phyloP scores from a whole-genome alignment of 2,888 invertebrate genomes.

The Parasteatoda lunata region DNA sequence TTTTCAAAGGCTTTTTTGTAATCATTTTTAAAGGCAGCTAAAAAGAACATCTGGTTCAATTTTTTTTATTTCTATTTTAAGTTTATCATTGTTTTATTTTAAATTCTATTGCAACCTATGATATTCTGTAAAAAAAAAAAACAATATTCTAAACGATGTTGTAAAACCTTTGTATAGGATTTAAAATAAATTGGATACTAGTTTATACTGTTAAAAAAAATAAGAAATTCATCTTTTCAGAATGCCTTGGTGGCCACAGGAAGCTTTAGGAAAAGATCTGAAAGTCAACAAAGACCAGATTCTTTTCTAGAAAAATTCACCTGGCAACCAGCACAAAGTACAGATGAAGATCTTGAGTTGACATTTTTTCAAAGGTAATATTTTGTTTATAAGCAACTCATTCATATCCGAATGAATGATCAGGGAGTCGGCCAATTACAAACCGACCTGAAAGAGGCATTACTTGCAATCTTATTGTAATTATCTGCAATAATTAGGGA shows the following conservation, averaged over 20 bases:
- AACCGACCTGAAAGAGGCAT: too few relatives aligned
- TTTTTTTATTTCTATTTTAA: too few relatives aligned
- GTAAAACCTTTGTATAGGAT: too few relatives aligned
- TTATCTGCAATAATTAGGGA: too few relatives aligned
- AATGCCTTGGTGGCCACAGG: slow-evolving; percentile 45
- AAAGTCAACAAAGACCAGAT: slow-evolving; percentile 76
- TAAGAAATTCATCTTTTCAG: slow-evolving; percentile 15
- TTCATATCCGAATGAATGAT: too few relatives aligned
- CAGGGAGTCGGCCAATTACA: too few relatives aligned
- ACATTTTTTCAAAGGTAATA: slow-evolving; percentile 43
- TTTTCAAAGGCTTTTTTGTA: too few relatives aligned
- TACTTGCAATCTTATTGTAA: too few relatives aligned
- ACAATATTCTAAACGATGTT: not conserved
- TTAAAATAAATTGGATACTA: too few relatives aligned
- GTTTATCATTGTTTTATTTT: not conserved
- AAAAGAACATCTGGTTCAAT: too few relatives aligned
- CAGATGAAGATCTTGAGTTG: slow-evolving; percentile 59
- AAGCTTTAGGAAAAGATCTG: slow-evolving; percentile 15
- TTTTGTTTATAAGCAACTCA: not conserved
- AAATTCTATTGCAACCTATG: not conserved
- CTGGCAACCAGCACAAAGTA: slow-evolving; percentile 75
- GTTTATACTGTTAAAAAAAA: too few relatives aligned
- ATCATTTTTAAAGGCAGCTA: too few relatives aligned
- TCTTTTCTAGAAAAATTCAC: slow-evolving; percentile 86
- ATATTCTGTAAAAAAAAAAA: not conserved